Evolutionary conservation across 2,797 vertebrate species (phyloP).

Genomic region (Poecilia velifera): DNA sequence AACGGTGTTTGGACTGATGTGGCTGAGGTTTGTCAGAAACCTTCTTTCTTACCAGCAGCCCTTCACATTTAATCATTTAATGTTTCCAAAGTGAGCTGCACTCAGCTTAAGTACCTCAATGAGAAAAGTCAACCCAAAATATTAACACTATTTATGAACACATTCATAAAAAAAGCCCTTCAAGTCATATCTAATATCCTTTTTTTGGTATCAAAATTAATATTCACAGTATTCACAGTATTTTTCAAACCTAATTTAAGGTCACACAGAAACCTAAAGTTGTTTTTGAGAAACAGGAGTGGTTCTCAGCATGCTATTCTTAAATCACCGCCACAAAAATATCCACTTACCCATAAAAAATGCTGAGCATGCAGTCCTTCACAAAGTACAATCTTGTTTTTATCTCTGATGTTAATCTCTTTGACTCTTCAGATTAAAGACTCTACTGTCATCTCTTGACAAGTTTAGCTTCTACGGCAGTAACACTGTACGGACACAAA

Average conservation of each 20-base stretch:
- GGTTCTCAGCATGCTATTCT: background rate
- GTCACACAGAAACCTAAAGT: background rate
- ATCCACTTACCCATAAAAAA: conserved; percentile 14
- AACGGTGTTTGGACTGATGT: background rate
- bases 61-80: background rate
- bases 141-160: background rate
- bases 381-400: conserved; percentile 25
- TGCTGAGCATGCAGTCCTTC: conserved; percentile 1
- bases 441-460: conserved; percentile 41
- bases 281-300: background rate
- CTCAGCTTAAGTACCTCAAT: background rate
- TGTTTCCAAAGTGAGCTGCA: background rate
- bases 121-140: background rate
- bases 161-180: background rate
- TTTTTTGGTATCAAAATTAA: background rate
- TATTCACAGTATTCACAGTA: background rate
- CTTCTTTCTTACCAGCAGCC: background rate
- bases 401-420: conserved; percentile 37
- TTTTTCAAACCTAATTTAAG: background rate
- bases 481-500: conserved; percentile 16
- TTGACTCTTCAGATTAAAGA: conserved; percentile 28
- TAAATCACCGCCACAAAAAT: conserved; percentile 20
- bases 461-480: conserved; percentile 31
- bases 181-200: background rate
- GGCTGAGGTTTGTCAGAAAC: background rate